phyloP scores from a whole-genome alignment of 2,797 vertebrate genomes.

The Pangasius larnaudii region DNA sequence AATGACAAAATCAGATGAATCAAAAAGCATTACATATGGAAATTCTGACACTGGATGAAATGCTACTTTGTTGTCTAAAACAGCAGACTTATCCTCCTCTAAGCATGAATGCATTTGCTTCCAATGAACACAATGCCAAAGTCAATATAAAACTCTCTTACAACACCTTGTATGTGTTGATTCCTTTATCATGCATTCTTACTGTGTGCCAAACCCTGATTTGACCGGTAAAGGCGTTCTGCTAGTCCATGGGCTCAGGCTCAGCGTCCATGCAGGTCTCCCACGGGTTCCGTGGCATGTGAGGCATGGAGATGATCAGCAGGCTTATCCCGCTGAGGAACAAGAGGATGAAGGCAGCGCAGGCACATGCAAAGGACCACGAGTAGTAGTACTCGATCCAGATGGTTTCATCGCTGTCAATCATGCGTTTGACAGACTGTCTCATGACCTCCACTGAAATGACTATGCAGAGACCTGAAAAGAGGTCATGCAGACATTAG shows the following conservation, averaged over 20 bases:
- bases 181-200: constrained; percentile 27
- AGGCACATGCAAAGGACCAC: constrained; percentile 95
- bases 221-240: neutral
- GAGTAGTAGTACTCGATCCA: constrained; percentile 94
- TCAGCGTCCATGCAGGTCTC: constrained; percentile 98
- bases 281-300: constrained; percentile 96
- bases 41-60: neutral
- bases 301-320: constrained; percentile 92
- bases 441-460: constrained; percentile 95
- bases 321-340: constrained; percentile 87
- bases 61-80: constrained; percentile 3
- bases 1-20: neutral
- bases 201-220: constrained; percentile 5
- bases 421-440: constrained; percentile 94
- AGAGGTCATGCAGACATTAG: constrained; percentile 5
- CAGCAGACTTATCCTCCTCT: neutral
- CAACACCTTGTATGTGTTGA: neutral
- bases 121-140: neutral
- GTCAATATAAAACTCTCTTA: constrained; percentile 10
- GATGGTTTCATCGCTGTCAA: constrained; percentile 89
- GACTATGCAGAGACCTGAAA: constrained; percentile 90
- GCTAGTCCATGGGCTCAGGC: constrained; percentile 80
- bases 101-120: neutral
- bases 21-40: neutral
- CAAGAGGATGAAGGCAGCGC: constrained; percentile 87